These are phyloP conservation scores for Drosophila mauritiana DNA, from an alignment of 1,140 invertebrate species.

Conservation along the genomic window DNA sequence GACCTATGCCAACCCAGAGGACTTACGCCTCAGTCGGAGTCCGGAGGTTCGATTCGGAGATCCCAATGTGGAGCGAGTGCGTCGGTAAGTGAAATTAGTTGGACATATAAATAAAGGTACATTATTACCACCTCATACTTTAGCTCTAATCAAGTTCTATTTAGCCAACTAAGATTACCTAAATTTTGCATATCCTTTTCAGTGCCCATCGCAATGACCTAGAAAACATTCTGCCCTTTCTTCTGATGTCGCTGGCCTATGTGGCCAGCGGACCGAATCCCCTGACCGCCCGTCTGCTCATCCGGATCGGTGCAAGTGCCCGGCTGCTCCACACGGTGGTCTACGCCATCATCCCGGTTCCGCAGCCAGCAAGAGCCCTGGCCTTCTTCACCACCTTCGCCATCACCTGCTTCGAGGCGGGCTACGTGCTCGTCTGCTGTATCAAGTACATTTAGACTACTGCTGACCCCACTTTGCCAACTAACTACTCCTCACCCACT, in stretches of 20 bases:
- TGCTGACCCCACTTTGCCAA: slow-evolving; percentile 7
- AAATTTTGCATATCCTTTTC: not conserved
- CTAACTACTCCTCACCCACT: not conserved
- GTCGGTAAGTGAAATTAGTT: slow-evolving; percentile 45
- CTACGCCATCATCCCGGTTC: slow-evolving; percentile 86
- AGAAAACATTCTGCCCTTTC: slow-evolving; percentile 88
- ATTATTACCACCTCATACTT: too few relatives aligned
- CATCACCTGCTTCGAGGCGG: slow-evolving; percentile 86
- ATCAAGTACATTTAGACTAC: slow-evolving; percentile 56
- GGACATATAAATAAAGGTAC: too few relatives aligned
- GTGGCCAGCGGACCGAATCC: slow-evolving; percentile 86
- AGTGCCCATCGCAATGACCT: slow-evolving; percentile 90
- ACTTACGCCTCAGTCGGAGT: slow-evolving; percentile 42
- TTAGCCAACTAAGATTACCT: too few relatives aligned
- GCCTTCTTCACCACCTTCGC: slow-evolving; percentile 85
- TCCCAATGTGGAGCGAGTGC: slow-evolving; percentile 66
- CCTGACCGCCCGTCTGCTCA: slow-evolving; percentile 85
- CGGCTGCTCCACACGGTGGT: slow-evolving; percentile 87
- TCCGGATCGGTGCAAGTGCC: slow-evolving; percentile 86
- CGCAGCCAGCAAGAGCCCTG: slow-evolving; percentile 87
- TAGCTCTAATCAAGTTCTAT: too few relatives aligned
- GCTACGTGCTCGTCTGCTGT: slow-evolving; percentile 58
- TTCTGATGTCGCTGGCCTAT: slow-evolving; percentile 87
- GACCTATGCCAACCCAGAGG: slow-evolving; percentile 68
- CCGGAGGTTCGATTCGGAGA: slow-evolving; percentile 65